Percentiles rank a stretch among this genome's conserved stretches.
Evolutionary conservation across 2,888 invertebrate genomes (phyloP).

Genomic region (Koerneria pararmatus): DNA sequence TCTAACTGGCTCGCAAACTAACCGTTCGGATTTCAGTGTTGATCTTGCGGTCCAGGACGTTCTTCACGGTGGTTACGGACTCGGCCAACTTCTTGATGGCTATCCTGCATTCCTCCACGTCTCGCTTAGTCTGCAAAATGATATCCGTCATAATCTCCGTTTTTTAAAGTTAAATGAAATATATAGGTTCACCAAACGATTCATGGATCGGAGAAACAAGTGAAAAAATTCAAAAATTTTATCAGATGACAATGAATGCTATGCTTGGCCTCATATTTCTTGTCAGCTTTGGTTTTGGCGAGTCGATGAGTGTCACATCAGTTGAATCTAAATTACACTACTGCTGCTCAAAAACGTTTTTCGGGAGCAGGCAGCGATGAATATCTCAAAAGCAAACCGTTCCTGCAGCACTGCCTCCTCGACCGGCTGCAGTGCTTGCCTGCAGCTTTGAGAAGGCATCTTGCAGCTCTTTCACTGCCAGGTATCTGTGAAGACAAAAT

Average conservation of each 20-base stretch:
- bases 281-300: no score
- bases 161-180: background rate
- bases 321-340: no score
- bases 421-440: slow-evolving; percentile 7
- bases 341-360: no score
- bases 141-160: slow-evolving; percentile 21
- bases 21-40: slow-evolving; percentile 51
- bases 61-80: slow-evolving; percentile 57
- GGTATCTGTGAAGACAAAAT: slow-evolving; percentile 37
- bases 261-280: no score
- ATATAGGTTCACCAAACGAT: no score
- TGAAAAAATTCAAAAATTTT: no score
- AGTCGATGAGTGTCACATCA: no score
- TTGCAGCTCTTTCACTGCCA: slow-evolving; percentile 56
- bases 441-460: slow-evolving; percentile 52
- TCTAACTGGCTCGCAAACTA: no score
- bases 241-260: no score
- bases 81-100: slow-evolving; percentile 58
- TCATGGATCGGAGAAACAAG: no score
- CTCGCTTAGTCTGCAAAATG: slow-evolving; percentile 38
- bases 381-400: no score
- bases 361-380: no score
- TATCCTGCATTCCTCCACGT: slow-evolving; percentile 57
- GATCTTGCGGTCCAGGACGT: slow-evolving; percentile 55
- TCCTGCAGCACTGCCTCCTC: slow-evolving; percentile 20